These are phyloP conservation scores for Solenodon paradoxus DNA, from an alignment of 2,113 vertebrate species.

Conservation along the genomic window DNA sequence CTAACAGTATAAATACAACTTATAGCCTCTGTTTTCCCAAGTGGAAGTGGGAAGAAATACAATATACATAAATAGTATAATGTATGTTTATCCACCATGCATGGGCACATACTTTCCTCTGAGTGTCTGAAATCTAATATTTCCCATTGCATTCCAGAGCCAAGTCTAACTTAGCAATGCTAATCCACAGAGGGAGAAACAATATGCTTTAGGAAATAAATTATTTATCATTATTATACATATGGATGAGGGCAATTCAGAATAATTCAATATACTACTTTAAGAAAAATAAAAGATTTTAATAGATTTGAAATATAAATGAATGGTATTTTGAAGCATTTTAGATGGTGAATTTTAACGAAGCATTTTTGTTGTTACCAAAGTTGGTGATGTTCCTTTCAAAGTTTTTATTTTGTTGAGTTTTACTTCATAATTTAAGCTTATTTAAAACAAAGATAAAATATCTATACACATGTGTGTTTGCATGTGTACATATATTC, in stretches of 20 bases:
- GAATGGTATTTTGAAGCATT: not conserved
- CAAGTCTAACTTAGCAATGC: slow-evolving; percentile 9
- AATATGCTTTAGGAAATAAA: slow-evolving; percentile 48
- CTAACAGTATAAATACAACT: slow-evolving; percentile 22
- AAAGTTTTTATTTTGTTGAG: not conserved
- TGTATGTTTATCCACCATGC: not conserved
- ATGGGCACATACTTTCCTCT: slow-evolving; percentile 13
- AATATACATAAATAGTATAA: slow-evolving; percentile 23
- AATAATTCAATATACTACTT: slow-evolving; percentile 19
- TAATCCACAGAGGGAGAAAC: not conserved
- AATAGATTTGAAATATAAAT: slow-evolving; percentile 28
- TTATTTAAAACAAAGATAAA: not conserved
- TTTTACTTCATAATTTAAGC: not conserved
- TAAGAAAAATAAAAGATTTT: slow-evolving; percentile 43
- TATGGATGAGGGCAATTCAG: slow-evolving; percentile 44
- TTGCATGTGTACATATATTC: not conserved
- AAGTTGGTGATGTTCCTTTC: not conserved
- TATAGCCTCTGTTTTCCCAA: slow-evolving; percentile 2
- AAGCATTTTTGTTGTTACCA: not conserved
- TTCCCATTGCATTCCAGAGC: slow-evolving; percentile 21
- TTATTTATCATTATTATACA: slow-evolving; percentile 44
- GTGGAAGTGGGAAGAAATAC: slow-evolving; percentile 14
- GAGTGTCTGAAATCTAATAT: slow-evolving; percentile 37
- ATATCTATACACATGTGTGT: not conserved
- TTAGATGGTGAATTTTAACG: not conserved